Conservation (phyloP, 2,113 vertebrate species). For the Aptenodytes patagonicus region DNA sequence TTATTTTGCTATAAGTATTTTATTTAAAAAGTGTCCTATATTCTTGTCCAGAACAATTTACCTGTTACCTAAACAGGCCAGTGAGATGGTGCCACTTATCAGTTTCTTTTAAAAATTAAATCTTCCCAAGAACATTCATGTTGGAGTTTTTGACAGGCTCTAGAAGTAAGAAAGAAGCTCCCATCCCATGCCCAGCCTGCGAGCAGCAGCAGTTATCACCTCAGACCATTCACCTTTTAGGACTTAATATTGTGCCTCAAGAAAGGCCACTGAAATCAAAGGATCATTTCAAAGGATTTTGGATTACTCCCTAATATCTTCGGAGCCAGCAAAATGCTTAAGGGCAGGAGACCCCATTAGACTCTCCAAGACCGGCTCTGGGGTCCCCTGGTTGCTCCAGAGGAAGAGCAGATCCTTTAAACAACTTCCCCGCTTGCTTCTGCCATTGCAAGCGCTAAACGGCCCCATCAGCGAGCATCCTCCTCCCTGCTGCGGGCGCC, state of each 20-base stretch:
- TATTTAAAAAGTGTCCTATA: background rate
- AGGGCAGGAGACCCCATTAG: background rate
- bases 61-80: background rate
- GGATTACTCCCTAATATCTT: rapidly evolving
- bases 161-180: background rate
- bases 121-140: background rate
- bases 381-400: background rate
- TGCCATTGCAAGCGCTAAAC: rapidly evolving
- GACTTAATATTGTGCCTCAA: rapidly evolving
- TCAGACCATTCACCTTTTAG: background rate
- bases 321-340: background rate
- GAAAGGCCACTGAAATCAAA: background rate
- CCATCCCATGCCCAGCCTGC: background rate
- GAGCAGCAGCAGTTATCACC: background rate
- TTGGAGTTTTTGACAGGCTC: background rate
- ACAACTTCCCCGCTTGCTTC: rapidly evolving
- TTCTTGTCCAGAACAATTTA: background rate
- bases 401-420: background rate
- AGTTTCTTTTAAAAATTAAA: background rate
- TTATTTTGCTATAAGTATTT: background rate
- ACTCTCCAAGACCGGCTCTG: rapidly evolving
- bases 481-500: rapidly evolving
- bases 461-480: background rate
- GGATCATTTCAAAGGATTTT: background rate
- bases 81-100: background rate